Evolutionary conservation across 2,113 vertebrate genomes (phyloP).

Genomic region (Polypterus senegalus): DNA sequence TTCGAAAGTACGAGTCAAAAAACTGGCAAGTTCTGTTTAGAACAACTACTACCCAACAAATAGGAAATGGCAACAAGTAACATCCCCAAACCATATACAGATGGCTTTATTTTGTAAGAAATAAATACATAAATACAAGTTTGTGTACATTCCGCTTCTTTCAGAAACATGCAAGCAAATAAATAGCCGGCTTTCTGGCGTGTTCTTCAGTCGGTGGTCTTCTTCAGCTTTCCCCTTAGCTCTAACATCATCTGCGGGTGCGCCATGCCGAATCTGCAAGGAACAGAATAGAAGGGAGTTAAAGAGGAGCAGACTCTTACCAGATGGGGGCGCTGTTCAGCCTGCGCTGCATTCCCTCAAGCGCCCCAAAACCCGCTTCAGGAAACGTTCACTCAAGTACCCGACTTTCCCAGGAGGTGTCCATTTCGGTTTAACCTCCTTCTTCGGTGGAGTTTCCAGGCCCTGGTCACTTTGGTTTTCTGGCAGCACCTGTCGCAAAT

Average conservation of each 20-base stretch:
- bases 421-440: constrained; percentile 36
- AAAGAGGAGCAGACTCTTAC: not conserved
- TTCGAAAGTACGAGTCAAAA: no score
- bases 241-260: constrained; percentile 49
- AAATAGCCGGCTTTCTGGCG: no score
- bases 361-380: not conserved
- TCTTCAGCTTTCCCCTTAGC: constrained; percentile 52
- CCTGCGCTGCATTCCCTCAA: not conserved
- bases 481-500: no score
- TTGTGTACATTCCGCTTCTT: no score
- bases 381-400: constrained; percentile 23
- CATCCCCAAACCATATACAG: no score
- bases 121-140: no score
- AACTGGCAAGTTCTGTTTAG: no score
- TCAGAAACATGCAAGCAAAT: no score
- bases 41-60: no score
- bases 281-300: constrained; percentile 3
- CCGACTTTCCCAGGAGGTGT: constrained; percentile 41
- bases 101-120: no score
- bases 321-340: not conserved
- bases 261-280: constrained; percentile 35
- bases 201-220: constrained; percentile 15
- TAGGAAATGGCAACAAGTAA: no score
- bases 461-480: no score
- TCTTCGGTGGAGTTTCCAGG: constrained; percentile 19